Conservation (phyloP, 2,113 vertebrate genomes). For the Dolichotis patagonum region DNA sequence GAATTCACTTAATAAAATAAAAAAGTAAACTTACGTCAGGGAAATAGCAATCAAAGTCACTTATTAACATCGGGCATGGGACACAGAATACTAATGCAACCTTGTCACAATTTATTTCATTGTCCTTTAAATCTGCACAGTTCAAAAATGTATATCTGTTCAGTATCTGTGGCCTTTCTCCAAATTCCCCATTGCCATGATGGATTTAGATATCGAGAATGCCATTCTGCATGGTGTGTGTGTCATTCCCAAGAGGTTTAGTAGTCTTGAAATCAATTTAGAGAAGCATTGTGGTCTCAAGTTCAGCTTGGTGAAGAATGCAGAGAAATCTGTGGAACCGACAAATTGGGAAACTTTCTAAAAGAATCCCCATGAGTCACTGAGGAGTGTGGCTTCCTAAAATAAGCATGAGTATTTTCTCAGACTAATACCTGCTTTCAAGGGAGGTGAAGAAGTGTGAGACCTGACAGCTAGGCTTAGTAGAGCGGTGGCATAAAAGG, state of each 20-base stretch:
- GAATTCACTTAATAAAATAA: constrained; percentile 72
- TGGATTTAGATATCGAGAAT: background rate
- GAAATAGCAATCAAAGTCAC: constrained; percentile 61
- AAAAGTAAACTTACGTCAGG: constrained; percentile 72
- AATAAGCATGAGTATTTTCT: constrained; percentile 51
- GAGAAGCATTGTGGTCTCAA: constrained; percentile 54
- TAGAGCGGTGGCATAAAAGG: background rate
- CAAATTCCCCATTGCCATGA: background rate
- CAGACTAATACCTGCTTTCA: background rate
- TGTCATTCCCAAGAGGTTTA: constrained; percentile 57
- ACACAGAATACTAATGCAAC: background rate
- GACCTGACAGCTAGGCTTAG: background rate
- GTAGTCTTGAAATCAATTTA: constrained; percentile 70
- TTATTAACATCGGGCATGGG: background rate
- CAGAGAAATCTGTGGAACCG: background rate
- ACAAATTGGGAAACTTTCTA: constrained; percentile 59
- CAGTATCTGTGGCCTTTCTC: background rate
- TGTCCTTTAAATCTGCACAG: background rate
- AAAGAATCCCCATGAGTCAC: background rate
- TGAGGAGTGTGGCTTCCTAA: constrained; percentile 33
- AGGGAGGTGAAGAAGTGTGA: background rate
- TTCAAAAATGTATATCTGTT: background rate
- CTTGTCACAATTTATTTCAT: background rate
- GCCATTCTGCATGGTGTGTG: background rate
- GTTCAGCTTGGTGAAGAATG: constrained; percentile 34